These are phyloP conservation scores for Bombycilla garrulus DNA, from an alignment of 2,113 vertebrate genomes.

Conservation along the genomic window DNA sequence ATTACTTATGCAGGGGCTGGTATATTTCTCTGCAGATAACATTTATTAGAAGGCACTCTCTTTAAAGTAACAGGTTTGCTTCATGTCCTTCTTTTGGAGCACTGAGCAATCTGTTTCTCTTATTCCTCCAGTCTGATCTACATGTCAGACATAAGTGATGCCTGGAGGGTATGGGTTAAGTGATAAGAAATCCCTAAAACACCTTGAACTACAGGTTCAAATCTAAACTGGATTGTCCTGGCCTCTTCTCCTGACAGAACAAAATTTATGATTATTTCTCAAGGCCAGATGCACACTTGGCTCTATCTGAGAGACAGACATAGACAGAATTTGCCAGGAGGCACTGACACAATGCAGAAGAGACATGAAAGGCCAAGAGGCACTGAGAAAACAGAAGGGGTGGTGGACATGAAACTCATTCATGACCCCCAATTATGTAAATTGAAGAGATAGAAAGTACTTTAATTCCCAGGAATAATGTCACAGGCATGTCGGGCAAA, in stretches of 20 bases:
- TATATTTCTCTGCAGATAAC: constrained; percentile 55
- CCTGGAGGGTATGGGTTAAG: constrained; percentile 41
- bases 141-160: background rate
- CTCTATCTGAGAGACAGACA: background rate
- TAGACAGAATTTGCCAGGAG: constrained; percentile 37
- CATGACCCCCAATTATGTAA: background rate
- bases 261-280: constrained; percentile 48
- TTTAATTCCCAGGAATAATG: background rate
- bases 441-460: background rate
- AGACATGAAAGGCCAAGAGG: constrained; percentile 34
- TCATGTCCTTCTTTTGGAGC: background rate
- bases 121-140: background rate
- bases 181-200: constrained; percentile 10
- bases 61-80: constrained; percentile 26
- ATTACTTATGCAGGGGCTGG: constrained; percentile 18
- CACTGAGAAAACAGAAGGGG: constrained; percentile 1
- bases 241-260: constrained; percentile 1
- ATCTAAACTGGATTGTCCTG: constrained; percentile 3
- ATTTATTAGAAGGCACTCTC: constrained; percentile 41
- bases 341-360: constrained; percentile 21
- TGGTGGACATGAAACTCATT: background rate
- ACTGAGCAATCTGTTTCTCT: background rate
- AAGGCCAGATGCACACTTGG: constrained; percentile 21
- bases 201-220: constrained; percentile 58
- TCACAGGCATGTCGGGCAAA: background rate